These are phyloP conservation scores for Phaethon lepturus DNA, from an alignment of 2,113 vertebrate genomes.

Conservation along the genomic window DNA sequence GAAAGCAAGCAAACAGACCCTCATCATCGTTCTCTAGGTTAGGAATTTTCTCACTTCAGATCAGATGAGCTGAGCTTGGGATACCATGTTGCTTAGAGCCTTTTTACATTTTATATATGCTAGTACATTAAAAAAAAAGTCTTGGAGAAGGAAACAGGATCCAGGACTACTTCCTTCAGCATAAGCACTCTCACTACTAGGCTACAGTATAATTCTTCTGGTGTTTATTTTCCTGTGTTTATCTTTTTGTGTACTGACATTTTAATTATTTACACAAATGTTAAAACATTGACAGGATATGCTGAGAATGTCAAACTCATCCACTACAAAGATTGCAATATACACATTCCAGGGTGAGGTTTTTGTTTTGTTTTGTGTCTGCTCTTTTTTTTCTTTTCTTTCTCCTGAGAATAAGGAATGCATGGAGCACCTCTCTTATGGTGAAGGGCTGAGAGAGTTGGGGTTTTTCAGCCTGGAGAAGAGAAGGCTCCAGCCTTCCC, in stretches of 20 bases:
- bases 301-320: neutral
- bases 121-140: neutral
- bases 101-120: neutral
- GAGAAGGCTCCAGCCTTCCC: too few species aligned
- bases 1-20: neutral
- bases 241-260: neutral
- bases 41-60: neutral
- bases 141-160: neutral
- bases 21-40: neutral
- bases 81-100: neutral
- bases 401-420: neutral
- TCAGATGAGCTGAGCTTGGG: neutral
- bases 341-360: accelerated
- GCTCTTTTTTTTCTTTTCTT: too few species aligned
- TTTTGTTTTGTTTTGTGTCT: neutral
- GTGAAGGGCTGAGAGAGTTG: too few species aligned
- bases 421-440: neutral
- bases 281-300: neutral
- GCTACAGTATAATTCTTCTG: neutral
- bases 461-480: too few species aligned
- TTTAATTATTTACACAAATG: neutral
- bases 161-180: neutral
- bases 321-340: neutral
- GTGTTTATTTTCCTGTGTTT: neutral
- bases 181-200: neutral